Evolutionary conservation across 2,888 invertebrate species (phyloP), one percentile per base, ranked within the genome.

Genomic region (Polydrusus tereticollis): DNA sequence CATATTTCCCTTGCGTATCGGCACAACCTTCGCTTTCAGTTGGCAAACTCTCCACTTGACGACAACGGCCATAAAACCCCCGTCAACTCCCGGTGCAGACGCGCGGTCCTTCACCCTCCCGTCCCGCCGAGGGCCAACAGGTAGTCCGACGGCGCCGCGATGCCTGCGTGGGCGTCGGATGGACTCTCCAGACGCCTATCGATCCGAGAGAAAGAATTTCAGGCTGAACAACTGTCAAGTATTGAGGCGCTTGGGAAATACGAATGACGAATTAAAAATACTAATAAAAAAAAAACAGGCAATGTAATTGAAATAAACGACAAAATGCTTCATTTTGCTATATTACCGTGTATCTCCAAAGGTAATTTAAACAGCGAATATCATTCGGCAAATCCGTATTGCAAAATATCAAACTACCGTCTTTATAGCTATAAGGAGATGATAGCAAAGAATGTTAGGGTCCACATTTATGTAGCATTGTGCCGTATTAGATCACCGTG

Each of bases 61-160:
- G 64, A 64, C 64, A 64, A 64, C 33, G 52, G 23, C 52, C 33
- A 64, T 64, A 64, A 64, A 64, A 64, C 8, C 26, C 43, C 63
- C 64, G 20, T 55, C 18, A 36, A 36, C 16, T 21, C 36, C 36
- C 23, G 23, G 16, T 16, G 33, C 60, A 60, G 59, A 60, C 60
- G 52, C 62, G 69, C 60, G 69, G 69, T 69, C 69, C 38, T 69
- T 69, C 60, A 69, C 69, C 69, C 58, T 43, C 21, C n/a, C 41
- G 33, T 33, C 58, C 58, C 29, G 43, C 23, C 29, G 33, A 20
- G 59, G 63, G 47, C 36, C 57, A 63, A 69, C 63, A 63, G 63
- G 69, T 63, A 57, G 36, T 33, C 57, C 23, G 66, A 36, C 69
- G 69, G 58, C 69, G 69, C 47, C 69, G 63, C 45, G 58, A 26